These are phyloP conservation scores for Argya squamiceps DNA, from an alignment of 2,797 vertebrate genomes.

Conservation along the genomic window DNA sequence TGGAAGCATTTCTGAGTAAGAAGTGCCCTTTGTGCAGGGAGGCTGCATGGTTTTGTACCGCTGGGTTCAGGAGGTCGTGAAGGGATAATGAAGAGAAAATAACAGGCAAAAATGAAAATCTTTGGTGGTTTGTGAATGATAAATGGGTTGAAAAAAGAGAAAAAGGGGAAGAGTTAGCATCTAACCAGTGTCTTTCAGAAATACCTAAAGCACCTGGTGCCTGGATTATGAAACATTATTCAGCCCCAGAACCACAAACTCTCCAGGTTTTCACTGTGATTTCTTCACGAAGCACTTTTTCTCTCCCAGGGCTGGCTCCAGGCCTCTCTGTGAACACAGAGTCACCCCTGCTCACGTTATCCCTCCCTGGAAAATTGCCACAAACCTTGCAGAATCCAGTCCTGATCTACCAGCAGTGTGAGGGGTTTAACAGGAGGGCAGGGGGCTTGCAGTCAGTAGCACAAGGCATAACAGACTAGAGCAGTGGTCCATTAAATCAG, in stretches of 20 bases:
- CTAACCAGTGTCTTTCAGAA: neutral
- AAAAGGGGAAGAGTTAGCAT: neutral
- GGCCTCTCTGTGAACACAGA: conserved; percentile 20
- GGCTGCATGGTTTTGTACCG: neutral
- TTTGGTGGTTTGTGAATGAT: neutral
- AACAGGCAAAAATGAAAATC: neutral
- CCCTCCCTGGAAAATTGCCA: conserved; percentile 60
- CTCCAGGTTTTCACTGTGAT: neutral
- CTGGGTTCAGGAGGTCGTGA: neutral
- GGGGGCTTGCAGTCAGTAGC: conserved; percentile 50
- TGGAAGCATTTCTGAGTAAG: neutral
- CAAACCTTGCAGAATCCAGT: neutral
- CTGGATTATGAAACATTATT: neutral
- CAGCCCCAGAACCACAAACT: neutral
- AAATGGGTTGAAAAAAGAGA: neutral
- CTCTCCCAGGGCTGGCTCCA: neutral
- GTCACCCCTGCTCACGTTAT: conserved; percentile 26
- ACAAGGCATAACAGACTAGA: conserved; percentile 59
- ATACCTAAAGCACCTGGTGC: neutral
- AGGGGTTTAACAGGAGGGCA: conserved; percentile 59
- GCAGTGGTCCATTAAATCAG: conserved; percentile 73
- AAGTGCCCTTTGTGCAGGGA: neutral
- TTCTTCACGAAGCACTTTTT: neutral
- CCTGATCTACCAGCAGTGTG: neutral
- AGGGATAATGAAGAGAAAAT: neutral